Evolutionary conservation across 2,888 invertebrate species (phyloP).

Genomic region (Dicranocentrus wangi): DNA sequence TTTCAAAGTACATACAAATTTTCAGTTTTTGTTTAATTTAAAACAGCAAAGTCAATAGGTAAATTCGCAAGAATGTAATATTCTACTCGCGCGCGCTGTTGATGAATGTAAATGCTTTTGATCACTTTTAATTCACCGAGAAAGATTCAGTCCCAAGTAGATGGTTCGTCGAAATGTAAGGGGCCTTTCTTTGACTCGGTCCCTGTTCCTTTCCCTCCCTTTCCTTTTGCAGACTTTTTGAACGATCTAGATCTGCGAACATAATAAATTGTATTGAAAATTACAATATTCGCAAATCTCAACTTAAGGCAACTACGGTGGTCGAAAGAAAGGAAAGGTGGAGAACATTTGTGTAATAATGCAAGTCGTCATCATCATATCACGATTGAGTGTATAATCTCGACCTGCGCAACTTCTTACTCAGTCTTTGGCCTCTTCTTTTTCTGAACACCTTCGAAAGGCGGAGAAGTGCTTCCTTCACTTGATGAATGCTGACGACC

Average conservation of each 20-base stretch:
- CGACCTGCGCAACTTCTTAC: not conserved
- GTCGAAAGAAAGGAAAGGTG: no score
- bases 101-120: no score
- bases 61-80: no score
- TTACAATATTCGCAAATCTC: not conserved
- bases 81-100: no score
- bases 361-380: no score
- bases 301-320: no score
- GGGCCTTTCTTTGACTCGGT: not conserved
- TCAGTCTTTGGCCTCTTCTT: slow-evolving; percentile 56
- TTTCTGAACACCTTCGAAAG: slow-evolving; percentile 39
- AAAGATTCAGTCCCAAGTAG: slow-evolving; percentile 38
- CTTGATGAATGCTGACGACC: slow-evolving; percentile 20
- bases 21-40: no score
- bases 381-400: not conserved
- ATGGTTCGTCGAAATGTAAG: slow-evolving; percentile 37
- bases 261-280: not conserved
- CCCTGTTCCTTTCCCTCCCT: not conserved
- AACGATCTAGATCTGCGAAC: not conserved
- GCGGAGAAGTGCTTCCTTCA: slow-evolving; percentile 29
- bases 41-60: no score
- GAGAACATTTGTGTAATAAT: no score
- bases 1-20: no score
- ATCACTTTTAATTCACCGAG: no score
- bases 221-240: not conserved